A percentile compares a stretch with the other conserved stretches of the same genome.
phyloP scores from a whole-genome alignment of 2,797 vertebrate genomes.

The Clarias platycephalus region DNA sequence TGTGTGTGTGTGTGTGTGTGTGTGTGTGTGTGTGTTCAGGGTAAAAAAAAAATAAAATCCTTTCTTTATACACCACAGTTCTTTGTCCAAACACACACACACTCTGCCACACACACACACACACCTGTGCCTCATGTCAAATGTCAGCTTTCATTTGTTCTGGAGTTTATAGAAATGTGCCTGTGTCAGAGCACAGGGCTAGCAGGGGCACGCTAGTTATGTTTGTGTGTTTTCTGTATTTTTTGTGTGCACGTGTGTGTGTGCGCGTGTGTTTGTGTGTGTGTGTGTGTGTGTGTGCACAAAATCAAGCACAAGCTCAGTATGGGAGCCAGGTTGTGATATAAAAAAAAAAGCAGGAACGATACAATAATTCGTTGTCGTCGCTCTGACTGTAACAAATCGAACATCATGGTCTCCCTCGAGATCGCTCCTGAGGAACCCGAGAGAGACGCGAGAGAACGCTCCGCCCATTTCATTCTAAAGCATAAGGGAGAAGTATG shows the following conservation, averaged over 20 bases:
- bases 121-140: background rate
- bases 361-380: background rate
- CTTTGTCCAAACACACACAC: background rate
- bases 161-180: background rate
- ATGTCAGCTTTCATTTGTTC: constrained; percentile 10
- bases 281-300: too few relatives aligned
- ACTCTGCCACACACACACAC: background rate
- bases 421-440: background rate
- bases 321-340: background rate
- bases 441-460: background rate
- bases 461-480: background rate
- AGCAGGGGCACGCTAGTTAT: background rate
- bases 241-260: too few relatives aligned
- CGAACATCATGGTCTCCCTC: background rate
- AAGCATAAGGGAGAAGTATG: background rate
- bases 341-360: background rate
- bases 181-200: background rate
- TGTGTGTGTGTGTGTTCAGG: background rate
- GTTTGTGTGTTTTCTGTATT: background rate
- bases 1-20: background rate
- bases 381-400: background rate
- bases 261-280: background rate
- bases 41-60: background rate
- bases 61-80: background rate
- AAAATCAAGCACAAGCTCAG: background rate